A percentile compares a stretch with the other conserved stretches of the same genome.
These are phyloP conservation scores for Pecten maximus DNA, from an alignment of 2,888 invertebrate species.

Conservation along the genomic window DNA sequence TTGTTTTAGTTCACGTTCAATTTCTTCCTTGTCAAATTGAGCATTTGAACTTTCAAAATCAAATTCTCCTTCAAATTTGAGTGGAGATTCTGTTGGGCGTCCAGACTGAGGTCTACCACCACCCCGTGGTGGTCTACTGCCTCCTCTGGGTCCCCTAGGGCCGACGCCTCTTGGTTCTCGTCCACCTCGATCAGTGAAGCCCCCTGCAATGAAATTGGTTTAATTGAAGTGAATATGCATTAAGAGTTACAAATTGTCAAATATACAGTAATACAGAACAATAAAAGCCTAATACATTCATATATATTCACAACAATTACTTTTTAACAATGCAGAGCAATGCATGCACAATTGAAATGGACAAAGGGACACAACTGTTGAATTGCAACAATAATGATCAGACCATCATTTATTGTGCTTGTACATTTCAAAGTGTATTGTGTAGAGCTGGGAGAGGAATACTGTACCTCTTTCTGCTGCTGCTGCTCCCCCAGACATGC, in stretches of 20 bases:
- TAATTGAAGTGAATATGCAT: not conserved
- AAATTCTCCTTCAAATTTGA: constrained; percentile 98
- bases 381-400: not conserved
- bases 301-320: too few relatives aligned
- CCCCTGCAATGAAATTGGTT: not conserved
- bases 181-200: not conserved
- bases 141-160: constrained; percentile 58
- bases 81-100: constrained; percentile 76
- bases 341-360: too few relatives aligned
- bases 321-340: too few relatives aligned
- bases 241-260: too few relatives aligned
- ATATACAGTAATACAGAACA: too few relatives aligned
- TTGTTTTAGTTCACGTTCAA: constrained; percentile 89
- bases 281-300: too few relatives aligned
- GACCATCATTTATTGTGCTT: not conserved
- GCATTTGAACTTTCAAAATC: constrained; percentile 99
- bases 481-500: constrained; percentile 40
- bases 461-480: not conserved
- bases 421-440: not conserved
- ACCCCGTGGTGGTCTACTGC: constrained; percentile 61
- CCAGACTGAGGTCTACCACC: constrained; percentile 60
- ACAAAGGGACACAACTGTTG: not conserved
- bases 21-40: constrained; percentile 92
- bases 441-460: not conserved
- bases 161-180: constrained; percentile 39